Conservation (phyloP, 2,113 vertebrate species). For the Sminthopsis crassicaudata region DNA sequence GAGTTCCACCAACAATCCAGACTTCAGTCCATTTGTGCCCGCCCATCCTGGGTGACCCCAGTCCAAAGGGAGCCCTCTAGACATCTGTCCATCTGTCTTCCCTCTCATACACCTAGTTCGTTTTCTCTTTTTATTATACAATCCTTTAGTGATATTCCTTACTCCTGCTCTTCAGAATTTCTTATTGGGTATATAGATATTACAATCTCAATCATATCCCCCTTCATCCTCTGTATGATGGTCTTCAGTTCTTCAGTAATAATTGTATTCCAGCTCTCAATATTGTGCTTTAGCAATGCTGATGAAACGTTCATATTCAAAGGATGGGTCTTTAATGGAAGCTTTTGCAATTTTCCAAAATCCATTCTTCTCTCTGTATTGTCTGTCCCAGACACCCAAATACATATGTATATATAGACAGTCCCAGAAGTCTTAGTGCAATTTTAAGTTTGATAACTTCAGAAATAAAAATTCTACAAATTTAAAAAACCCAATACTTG, state of each 20-base stretch:
- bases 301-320: background rate
- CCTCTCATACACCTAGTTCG: background rate
- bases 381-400: background rate
- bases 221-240: background rate
- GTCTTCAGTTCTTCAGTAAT: background rate
- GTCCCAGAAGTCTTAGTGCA: background rate
- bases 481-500: background rate
- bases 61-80: background rate
- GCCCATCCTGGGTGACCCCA: background rate
- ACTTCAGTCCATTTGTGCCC: background rate
- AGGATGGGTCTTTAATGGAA: background rate
- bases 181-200: background rate
- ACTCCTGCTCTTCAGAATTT: background rate
- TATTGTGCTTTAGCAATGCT: background rate
- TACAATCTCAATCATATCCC: too few species aligned
- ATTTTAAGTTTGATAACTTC: background rate
- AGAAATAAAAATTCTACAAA: background rate
- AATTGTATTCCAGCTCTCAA: background rate
- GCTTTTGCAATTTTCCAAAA: background rate
- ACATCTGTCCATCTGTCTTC: background rate
- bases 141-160: background rate
- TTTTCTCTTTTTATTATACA: background rate
- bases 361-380: background rate
- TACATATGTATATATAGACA: background rate
- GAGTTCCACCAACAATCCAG: background rate